These are phyloP conservation scores for Branchellion lobata DNA, from an alignment of 2,888 invertebrate genomes.

Conservation along the genomic window DNA sequence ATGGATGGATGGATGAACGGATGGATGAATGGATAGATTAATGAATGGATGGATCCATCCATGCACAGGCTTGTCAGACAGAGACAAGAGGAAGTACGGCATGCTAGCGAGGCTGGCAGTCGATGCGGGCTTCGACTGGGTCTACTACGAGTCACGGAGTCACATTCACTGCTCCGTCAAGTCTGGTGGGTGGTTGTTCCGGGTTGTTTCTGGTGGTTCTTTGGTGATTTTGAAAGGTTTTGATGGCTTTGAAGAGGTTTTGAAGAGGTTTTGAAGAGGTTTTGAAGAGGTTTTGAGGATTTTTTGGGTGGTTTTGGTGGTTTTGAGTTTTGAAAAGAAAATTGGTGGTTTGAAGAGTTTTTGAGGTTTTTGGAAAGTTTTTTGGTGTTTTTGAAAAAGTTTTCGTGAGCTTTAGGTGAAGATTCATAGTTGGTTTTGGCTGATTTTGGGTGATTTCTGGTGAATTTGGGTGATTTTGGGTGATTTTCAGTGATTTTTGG, in stretches of 20 bases:
- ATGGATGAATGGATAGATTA: no score
- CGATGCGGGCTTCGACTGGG: conserved; percentile 98
- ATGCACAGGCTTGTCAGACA: conserved; percentile 73
- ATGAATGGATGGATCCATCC: no score
- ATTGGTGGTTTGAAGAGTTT: neutral
- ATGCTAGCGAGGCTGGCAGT: conserved; percentile 92
- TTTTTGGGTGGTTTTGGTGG: neutral
- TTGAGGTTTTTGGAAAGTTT: neutral
- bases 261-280: no score
- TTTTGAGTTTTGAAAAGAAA: neutral
- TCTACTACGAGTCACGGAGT: conserved; percentile 88
- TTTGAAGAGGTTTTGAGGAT: no score
- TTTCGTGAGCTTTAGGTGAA: no score
- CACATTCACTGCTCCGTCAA: conserved; percentile 96
- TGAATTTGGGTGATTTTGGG: no score
- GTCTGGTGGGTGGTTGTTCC: conserved; percentile 73
- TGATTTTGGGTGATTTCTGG: no score
- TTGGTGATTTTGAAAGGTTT: neutral
- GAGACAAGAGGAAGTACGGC: conserved; percentile 80
- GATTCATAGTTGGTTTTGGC: no score
- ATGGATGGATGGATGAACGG: no score
- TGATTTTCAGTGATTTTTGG: no score
- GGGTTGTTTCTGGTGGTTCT: neutral
- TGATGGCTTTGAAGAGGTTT: no score
- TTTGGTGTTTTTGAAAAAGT: no score